Evolutionary conservation across 1,140 invertebrate species (phyloP).

Genomic region (Tetramorium simillimum): DNA sequence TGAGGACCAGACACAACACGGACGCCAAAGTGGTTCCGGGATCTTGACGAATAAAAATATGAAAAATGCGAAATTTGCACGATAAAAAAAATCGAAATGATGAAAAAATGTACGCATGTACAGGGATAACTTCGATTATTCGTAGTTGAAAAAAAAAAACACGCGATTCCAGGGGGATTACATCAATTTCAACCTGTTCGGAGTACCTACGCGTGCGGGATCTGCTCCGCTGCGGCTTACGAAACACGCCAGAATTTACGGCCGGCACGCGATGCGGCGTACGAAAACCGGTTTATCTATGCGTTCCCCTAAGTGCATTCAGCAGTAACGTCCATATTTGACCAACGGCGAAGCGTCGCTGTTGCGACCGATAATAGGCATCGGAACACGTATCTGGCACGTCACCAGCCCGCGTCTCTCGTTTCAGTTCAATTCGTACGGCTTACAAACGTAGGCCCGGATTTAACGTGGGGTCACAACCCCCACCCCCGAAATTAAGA

Average conservation of each 20-base stretch:
- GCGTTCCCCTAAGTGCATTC: conserved; percentile 26
- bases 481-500: neutral
- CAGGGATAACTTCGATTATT: neutral
- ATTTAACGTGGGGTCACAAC: neutral
- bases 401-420: neutral
- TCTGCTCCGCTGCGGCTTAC: conserved; percentile 17
- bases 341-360: neutral
- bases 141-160: neutral
- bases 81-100: neutral
- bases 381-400: neutral
- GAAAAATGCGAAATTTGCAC: neutral
- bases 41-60: conserved; percentile 7
- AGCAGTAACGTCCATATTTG: conserved; percentile 26
- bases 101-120: neutral
- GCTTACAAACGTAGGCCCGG: neutral
- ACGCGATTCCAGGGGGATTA: neutral
- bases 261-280: neutral
- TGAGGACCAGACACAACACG: neutral
- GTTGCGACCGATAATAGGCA: conserved; percentile 23
- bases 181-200: conserved; percentile 30
- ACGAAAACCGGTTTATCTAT: conserved; percentile 45
- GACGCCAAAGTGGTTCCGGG: too few species aligned
- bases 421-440: neutral
- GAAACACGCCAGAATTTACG: conserved; percentile 39
- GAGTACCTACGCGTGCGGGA: neutral